Evolutionary conservation across 2,113 vertebrate genomes (phyloP).

Genomic region (Gavialis gangeticus): DNA sequence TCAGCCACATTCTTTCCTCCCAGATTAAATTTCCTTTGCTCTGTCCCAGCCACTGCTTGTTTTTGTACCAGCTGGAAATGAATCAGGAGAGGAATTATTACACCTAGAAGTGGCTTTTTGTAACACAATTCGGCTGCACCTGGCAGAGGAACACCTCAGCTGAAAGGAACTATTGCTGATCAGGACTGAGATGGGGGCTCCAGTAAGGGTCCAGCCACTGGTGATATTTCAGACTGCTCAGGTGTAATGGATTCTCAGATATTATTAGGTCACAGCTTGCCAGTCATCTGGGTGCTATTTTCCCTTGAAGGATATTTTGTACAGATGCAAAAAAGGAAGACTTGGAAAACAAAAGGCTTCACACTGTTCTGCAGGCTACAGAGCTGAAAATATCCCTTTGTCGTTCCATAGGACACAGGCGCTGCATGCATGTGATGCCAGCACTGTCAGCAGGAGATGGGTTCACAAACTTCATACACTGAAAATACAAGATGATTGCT

Average conservation of each 20-base stretch:
- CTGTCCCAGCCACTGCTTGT: slow-evolving; percentile 9
- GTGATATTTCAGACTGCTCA: background rate
- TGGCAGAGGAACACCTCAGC: background rate
- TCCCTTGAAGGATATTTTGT: background rate
- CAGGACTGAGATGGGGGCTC: background rate
- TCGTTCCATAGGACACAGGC: background rate
- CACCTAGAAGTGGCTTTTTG: background rate
- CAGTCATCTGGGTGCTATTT: background rate
- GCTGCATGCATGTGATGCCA: background rate
- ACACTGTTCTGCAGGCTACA: background rate
- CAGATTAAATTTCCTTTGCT: background rate
- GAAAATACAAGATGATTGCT: background rate
- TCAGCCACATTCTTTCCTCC: background rate
- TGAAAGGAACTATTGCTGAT: background rate
- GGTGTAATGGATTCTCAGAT: background rate
- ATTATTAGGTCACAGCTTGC: background rate
- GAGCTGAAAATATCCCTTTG: background rate
- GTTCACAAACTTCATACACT: background rate
- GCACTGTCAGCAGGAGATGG: background rate
- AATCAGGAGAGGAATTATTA: slow-evolving; percentile 25
- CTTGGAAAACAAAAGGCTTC: background rate
- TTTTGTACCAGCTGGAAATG: background rate
- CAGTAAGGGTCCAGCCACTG: background rate
- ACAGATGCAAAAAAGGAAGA: background rate
- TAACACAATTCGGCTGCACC: slow-evolving; percentile 28